Base-by-base conservation (phyloP, 2,113 vertebrate species). In the Telmatochromis sp. region DNA sequence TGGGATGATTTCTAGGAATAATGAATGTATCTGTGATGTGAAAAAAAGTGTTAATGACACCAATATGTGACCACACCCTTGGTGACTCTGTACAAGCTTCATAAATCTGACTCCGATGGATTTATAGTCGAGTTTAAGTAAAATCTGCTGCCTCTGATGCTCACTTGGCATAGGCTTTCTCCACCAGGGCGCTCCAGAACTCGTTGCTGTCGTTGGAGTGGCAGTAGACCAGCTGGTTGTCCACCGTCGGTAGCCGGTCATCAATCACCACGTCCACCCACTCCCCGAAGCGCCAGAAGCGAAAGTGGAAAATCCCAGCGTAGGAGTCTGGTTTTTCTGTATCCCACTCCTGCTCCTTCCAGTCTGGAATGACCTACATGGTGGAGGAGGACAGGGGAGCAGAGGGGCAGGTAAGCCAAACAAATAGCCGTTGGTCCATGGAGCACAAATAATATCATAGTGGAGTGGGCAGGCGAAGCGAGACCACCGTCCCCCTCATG, bases 151-250 rank as follows among this genome's bases (percentile, higher is more conserved):
- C 42, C 49, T 17, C 4, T 0, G 14, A 14, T 80, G 97, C 98
- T 89, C 93, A 98, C 99, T 99, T 99, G 94, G 99, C 98, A 5
- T 99, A 99, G 82, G 99, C 98, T 63, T 99, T 99, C 95, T 99
- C 99, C 95, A 99, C 97, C 94, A 99, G 96, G 4, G 99, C 99
- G 0, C 98, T 99, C 99, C 98, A 99, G 96, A 99, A 97, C 94
- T 99, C 99, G 0, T 98, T 99, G 90, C 68, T 97, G 95, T 98
- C 98, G 65, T 98, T 98, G 89, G 99, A 99, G 93, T 99, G 99
- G 95, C 99, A 99, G 96, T 99, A 99, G 75, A 99, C 97, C 91
- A 99, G 97, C 93, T 99, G 96, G 91, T 98, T 98, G 91, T 98
- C 97, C 57, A 98, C 96, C 0, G 98, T 99, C 37, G 98, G 98